Percentiles rank a stretch among this genome's conserved stretches.
These are phyloP conservation scores for Ophioninae sp. DNA, from an alignment of 2,888 invertebrate species.

Conservation along the genomic window DNA sequence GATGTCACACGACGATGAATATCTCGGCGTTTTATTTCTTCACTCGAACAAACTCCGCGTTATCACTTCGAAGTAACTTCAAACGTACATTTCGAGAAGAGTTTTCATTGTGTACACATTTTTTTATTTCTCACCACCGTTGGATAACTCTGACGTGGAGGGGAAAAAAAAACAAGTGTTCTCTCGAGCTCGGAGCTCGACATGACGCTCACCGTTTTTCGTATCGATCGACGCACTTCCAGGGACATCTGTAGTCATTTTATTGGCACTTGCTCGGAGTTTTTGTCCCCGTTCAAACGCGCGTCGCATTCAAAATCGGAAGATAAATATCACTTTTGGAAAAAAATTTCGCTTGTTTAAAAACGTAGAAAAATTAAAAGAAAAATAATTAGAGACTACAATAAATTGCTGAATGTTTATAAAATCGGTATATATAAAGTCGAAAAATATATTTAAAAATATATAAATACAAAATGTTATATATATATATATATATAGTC, in stretches of 20 bases:
- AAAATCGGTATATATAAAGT: too few species aligned
- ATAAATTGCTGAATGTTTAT: too few species aligned
- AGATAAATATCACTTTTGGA: not conserved
- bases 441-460: too few species aligned
- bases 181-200: constrained; percentile 31
- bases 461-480: too few species aligned
- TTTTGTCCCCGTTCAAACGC: not conserved
- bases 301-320: not conserved
- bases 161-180: constrained; percentile 16
- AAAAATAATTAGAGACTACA: too few species aligned
- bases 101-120: constrained; percentile 9
- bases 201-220: constrained; percentile 44
- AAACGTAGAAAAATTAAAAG: not conserved
- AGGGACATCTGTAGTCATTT: constrained; percentile 42
- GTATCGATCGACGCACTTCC: constrained; percentile 49
- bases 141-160: constrained; percentile 30
- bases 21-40: not conserved
- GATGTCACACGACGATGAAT: constrained; percentile 16
- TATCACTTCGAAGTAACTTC: not conserved
- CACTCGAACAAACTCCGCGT: not conserved
- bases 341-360: not conserved
- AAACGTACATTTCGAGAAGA: not conserved
- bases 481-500: too few species aligned
- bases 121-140: constrained; percentile 5
- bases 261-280: not conserved